Evolutionary conservation across 2,888 invertebrate genomes (phyloP).

Genomic region (Drosophila quinaria): DNA sequence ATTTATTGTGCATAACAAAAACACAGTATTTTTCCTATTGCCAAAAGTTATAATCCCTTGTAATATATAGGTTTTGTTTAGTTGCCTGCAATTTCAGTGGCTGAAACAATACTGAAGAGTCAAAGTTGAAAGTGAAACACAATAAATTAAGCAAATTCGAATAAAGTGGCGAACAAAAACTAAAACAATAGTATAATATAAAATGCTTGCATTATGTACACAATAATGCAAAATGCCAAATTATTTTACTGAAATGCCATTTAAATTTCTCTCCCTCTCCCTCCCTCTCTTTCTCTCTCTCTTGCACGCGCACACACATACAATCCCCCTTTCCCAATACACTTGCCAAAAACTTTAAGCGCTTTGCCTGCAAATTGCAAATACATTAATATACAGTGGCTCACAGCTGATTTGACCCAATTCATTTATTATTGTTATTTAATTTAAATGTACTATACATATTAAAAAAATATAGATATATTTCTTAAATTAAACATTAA

Average conservation of each 20-base stretch:
- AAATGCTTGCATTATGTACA: slow-evolving; percentile 28
- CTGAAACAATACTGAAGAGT: slow-evolving; percentile 22
- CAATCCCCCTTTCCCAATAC: background rate
- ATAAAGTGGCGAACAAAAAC: slow-evolving; percentile 26
- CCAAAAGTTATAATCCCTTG: background rate
- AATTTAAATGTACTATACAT: too few species aligned
- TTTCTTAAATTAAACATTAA: too few species aligned
- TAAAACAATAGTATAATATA: slow-evolving; percentile 8
- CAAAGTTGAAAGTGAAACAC: slow-evolving; percentile 67
- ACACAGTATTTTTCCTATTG: background rate
- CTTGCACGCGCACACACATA: slow-evolving; percentile 13
- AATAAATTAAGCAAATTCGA: slow-evolving; percentile 73
- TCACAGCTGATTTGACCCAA: too few species aligned
- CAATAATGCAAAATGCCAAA: slow-evolving; percentile 63
- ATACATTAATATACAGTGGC: background rate
- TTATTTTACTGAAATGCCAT: slow-evolving; percentile 71
- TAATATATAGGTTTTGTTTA: background rate
- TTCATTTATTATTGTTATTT: too few species aligned
- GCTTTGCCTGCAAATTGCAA: slow-evolving; percentile 19
- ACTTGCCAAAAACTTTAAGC: slow-evolving; percentile 25
- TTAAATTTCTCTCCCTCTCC: slow-evolving; percentile 55
- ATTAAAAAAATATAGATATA: too few species aligned
- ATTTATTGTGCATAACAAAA: too few species aligned
- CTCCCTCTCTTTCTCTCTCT: background rate
- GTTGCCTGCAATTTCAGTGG: background rate